Conservation (phyloP, 2,113 vertebrate genomes). For the Sula dactylatra region DNA sequence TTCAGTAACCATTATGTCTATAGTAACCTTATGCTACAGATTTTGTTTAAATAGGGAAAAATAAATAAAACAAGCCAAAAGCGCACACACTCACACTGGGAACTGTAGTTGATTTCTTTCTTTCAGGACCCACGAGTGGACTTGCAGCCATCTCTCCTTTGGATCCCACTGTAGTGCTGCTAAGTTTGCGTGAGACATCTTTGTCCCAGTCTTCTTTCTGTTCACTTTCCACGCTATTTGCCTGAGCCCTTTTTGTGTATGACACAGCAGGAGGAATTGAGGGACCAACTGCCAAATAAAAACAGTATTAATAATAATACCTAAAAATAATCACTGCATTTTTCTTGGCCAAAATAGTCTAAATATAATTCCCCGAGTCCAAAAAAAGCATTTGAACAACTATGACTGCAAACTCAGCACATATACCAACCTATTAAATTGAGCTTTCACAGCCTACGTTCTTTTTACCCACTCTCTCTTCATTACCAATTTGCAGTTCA, state of each 20-base stretch:
- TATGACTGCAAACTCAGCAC: slow-evolving; percentile 57
- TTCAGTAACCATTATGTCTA: not conserved
- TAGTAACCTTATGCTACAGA: not conserved
- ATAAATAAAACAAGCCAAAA: not conserved
- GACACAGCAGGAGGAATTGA: slow-evolving; percentile 90
- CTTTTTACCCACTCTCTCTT: not conserved
- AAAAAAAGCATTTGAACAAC: slow-evolving; percentile 37
- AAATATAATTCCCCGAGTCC: not conserved
- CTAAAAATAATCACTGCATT: not conserved
- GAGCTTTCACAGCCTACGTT: slow-evolving; percentile 13
- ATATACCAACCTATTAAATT: slow-evolving; percentile 15
- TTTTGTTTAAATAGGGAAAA: slow-evolving; percentile 12
- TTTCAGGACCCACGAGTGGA: slow-evolving; percentile 89
- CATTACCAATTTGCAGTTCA: not conserved
- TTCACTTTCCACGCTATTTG: slow-evolving; percentile 93
- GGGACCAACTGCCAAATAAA: slow-evolving; percentile 82
- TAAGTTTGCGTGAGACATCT: slow-evolving; percentile 83
- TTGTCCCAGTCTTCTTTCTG: slow-evolving; percentile 94
- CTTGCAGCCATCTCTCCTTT: slow-evolving; percentile 91
- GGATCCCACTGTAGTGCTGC: slow-evolving; percentile 83
- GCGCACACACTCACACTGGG: slow-evolving; percentile 82
- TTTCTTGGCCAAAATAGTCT: slow-evolving; percentile 16
- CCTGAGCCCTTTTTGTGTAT: slow-evolving; percentile 92
- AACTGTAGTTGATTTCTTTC: slow-evolving; percentile 86
- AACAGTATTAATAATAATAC: slow-evolving; percentile 7